Conservation (phyloP, 2,888 invertebrate species). For the Andricus quercusramuli region DNA sequence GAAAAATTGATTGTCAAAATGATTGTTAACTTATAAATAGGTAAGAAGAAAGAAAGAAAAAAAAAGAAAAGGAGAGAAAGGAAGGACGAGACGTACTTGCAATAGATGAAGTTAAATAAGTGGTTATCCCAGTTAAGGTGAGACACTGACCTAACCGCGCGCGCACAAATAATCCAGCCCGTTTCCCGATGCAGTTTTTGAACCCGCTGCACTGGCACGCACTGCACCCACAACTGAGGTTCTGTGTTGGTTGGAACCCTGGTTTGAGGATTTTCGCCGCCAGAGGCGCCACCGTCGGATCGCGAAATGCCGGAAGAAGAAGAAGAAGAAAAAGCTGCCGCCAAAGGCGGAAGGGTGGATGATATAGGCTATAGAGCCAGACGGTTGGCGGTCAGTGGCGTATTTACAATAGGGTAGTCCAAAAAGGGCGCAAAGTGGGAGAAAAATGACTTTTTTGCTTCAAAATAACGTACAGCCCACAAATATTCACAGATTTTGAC, state of each 20-base stretch:
- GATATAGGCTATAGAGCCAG: slow-evolving; percentile 6
- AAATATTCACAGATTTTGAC: too few species aligned
- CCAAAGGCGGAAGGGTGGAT: slow-evolving; percentile 41
- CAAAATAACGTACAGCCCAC: too few species aligned
- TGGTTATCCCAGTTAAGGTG: slow-evolving; percentile 27
- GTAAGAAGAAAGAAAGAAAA: neutral
- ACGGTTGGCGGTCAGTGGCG: too few species aligned
- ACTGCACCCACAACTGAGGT: slow-evolving; percentile 74
- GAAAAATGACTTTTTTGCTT: too few species aligned
- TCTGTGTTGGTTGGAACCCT: slow-evolving; percentile 53
- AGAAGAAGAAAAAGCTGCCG: too few species aligned
- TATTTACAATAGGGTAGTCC: neutral
- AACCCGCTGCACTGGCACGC: slow-evolving; percentile 74
- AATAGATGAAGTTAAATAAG: neutral
- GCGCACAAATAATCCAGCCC: slow-evolving; percentile 65
- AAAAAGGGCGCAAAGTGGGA: too few species aligned
- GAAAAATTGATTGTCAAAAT: too few species aligned
- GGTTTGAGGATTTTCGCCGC: slow-evolving; percentile 56
- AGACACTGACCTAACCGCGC: slow-evolving; percentile 69
- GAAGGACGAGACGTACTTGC: neutral
- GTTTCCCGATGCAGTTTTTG: slow-evolving; percentile 64
- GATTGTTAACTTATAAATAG: neutral
- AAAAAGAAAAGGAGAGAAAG: neutral
- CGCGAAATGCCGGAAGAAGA: slow-evolving; percentile 34
- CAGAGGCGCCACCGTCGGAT: slow-evolving; percentile 62